Evolutionary conservation across 2,113 vertebrate species (phyloP).

Genomic region (Tachysurus vachellii): DNA sequence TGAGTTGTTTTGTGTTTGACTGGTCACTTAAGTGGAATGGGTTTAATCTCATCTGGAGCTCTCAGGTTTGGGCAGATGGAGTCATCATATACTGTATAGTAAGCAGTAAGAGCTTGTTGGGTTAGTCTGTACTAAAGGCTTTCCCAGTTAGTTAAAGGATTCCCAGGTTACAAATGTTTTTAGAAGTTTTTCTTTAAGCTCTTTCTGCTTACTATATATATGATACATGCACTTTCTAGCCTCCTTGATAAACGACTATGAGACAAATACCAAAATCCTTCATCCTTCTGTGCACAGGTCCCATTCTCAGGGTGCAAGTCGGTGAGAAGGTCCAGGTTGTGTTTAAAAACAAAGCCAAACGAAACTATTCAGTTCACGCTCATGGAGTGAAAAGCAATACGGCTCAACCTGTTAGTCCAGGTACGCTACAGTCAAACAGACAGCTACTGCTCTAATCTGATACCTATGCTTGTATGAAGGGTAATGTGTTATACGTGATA

Average conservation of each 20-base stretch:
- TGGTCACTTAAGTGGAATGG: too few species aligned
- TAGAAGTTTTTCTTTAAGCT: not conserved
- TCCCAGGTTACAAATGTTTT: not conserved
- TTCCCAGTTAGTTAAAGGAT: not conserved
- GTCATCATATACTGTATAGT: too few species aligned
- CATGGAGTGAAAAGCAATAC: conserved; percentile 80
- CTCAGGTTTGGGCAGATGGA: too few species aligned
- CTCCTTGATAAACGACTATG: not conserved
- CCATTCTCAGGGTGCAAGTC: conserved; percentile 83
- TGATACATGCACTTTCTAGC: not conserved
- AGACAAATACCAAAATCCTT: not conserved
- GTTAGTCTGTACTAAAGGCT: too few species aligned
- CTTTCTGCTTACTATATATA: not conserved
- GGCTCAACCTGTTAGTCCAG: conserved; percentile 72
- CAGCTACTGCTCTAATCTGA: not conserved
- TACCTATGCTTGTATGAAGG: not conserved
- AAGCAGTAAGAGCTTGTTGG: too few species aligned
- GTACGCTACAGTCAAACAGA: conserved; percentile 63
- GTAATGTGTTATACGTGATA: not conserved
- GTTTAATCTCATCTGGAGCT: too few species aligned
- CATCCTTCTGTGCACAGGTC: conserved; percentile 71
- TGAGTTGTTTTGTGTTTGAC: not conserved
- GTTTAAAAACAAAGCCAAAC: conserved; percentile 89
- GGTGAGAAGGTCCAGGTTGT: conserved; percentile 83
- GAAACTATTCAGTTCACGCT: conserved; percentile 78